A percentile compares a stretch with the other conserved stretches of the same genome.
These are phyloP conservation scores for Siphamia tubifer DNA, from an alignment of 2,113 vertebrate genomes.

Conservation along the genomic window DNA sequence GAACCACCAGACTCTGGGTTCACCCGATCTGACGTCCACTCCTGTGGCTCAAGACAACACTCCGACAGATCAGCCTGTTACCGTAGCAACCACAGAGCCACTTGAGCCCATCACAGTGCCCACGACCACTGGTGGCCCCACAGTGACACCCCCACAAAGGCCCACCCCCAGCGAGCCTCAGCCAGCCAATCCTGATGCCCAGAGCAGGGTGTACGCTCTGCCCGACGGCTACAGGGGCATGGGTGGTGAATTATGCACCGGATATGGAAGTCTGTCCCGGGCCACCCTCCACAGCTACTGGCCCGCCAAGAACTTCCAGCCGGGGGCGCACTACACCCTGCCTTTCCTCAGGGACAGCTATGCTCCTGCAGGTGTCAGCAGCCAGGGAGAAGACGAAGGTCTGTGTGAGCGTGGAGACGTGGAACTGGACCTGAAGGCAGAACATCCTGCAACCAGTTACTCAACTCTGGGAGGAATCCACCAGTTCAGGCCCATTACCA, in stretches of 20 bases:
- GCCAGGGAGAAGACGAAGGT: conserved; percentile 59
- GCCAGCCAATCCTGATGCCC: conserved; percentile 34
- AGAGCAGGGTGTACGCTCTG: conserved; percentile 56
- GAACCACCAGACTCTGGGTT: conserved; percentile 13
- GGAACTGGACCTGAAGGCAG: conserved; percentile 59
- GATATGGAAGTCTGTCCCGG: conserved; percentile 73
- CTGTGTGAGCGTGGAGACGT: conserved; percentile 54
- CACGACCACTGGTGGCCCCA: conserved; percentile 6
- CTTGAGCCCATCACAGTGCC: conserved; percentile 9
- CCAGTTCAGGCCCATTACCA: conserved; percentile 71
- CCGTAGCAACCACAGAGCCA: conserved; percentile 16
- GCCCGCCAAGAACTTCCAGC: conserved; percentile 73
- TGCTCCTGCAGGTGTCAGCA: conserved; percentile 46
- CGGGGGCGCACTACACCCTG: conserved; percentile 77
- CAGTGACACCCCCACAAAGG: no score
- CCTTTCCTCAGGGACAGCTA: conserved; percentile 79
- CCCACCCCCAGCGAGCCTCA: conserved; percentile 56
- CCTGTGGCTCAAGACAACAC: conserved; percentile 31
- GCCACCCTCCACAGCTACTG: conserved; percentile 66
- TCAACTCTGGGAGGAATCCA: conserved; percentile 73
- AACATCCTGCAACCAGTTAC: conserved; percentile 59
- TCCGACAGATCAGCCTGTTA: background rate
- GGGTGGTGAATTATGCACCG: conserved; percentile 52
- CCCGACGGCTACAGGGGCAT: conserved; percentile 60
- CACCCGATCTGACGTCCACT: conserved; percentile 25